Conservation (phyloP, 2,797 vertebrate species). For the Cossypha polioptera region DNA sequence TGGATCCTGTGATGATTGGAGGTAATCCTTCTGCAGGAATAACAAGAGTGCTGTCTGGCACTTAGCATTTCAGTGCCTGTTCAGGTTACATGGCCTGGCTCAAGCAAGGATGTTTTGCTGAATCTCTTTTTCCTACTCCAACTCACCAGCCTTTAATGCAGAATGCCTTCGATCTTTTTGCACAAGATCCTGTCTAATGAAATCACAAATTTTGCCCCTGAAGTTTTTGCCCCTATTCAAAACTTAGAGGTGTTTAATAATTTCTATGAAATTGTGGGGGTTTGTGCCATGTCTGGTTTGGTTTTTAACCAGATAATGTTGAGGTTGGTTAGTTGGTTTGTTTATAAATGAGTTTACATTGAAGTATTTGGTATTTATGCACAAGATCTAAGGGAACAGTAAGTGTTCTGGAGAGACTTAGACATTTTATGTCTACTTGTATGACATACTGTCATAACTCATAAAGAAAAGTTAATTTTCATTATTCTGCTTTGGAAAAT, state of each 20-base stretch:
- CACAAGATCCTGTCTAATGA: not conserved
- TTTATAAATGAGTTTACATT: not conserved
- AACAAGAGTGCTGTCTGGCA: not conserved
- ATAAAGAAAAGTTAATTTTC: not conserved
- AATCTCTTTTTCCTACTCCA: not conserved
- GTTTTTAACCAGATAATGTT: not conserved
- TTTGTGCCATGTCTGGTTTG: not conserved
- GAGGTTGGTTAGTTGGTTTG: not conserved
- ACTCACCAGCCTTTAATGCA: not conserved
- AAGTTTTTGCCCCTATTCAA: not conserved
- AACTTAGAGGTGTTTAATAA: not conserved
- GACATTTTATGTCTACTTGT: conserved; percentile 48
- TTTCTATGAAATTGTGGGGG: not conserved
- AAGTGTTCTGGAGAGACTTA: not conserved
- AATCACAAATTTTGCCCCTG: not conserved
- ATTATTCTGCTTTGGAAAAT: not conserved
- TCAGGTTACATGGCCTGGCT: fast-evolving
- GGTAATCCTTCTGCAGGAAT: not conserved
- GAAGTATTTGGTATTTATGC: not conserved
- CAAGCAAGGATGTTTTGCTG: not conserved
- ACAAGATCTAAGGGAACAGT: not conserved
- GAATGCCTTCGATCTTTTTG: not conserved
- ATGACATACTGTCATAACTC: conserved; percentile 49
- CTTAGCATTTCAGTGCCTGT: not conserved
- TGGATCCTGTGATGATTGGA: fast-evolving